Evolutionary conservation across 2,888 invertebrate species (phyloP).

Genomic region (Polylopha cassiicola): DNA sequence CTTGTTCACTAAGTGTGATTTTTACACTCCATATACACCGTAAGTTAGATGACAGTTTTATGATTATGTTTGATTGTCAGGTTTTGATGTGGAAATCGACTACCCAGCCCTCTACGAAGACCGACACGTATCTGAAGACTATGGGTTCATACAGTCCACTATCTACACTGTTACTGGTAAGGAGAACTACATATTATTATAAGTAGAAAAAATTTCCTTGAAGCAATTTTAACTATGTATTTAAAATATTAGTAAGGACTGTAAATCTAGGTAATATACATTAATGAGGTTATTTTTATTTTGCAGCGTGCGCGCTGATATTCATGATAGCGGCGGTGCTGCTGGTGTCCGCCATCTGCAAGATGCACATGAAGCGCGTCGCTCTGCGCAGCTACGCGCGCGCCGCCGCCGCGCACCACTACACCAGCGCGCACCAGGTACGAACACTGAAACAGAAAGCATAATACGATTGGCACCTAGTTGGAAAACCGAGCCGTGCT

Average conservation of each 20-base stretch:
- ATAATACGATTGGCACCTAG: no score
- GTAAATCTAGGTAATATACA: background rate
- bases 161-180: slow-evolving; percentile 70
- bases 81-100: slow-evolving; percentile 47
- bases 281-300: background rate
- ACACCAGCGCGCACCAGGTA: slow-evolving; percentile 36
- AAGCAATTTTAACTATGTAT: no score
- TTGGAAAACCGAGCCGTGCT: no score
- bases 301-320: slow-evolving; percentile 64
- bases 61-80: slow-evolving; percentile 26
- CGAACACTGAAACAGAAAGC: slow-evolving; percentile 5
- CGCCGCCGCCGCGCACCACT: slow-evolving; percentile 45
- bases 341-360: slow-evolving; percentile 68
- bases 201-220: no score
- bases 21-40: no score
- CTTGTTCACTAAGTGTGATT: no score
- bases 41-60: background rate
- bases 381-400: slow-evolving; percentile 54
- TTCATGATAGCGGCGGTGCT: slow-evolving; percentile 72
- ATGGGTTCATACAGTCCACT: slow-evolving; percentile 69
- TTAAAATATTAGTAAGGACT: no score
- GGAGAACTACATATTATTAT: slow-evolving; percentile 15
- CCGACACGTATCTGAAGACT: slow-evolving; percentile 60
- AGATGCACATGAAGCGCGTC: slow-evolving; percentile 70
- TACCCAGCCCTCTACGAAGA: slow-evolving; percentile 56